Percentiles rank a stretch among this genome's conserved stretches.
phyloP scores from a whole-genome alignment of 2,888 invertebrate genomes.

The Drosophila infuscata region DNA sequence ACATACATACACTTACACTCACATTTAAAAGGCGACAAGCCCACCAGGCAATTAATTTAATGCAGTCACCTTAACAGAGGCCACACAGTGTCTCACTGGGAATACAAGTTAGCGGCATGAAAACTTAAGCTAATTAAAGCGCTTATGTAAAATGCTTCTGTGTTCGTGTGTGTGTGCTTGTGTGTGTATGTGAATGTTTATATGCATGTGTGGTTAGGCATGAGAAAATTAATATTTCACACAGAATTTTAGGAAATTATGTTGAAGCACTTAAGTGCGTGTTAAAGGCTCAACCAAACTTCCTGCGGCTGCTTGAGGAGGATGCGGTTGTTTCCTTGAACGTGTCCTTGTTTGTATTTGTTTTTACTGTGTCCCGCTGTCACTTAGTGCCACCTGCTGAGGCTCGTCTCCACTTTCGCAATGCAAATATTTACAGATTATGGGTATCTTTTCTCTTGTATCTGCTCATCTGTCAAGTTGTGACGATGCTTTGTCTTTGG shows the following conservation, averaged over 20 bases:
- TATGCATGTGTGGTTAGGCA: slow-evolving; percentile 1
- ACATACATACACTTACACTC: not conserved
- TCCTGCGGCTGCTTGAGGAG: slow-evolving; percentile 21
- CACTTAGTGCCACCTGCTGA: slow-evolving; percentile 16
- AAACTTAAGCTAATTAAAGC: slow-evolving; percentile 71
- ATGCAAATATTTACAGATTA: slow-evolving; percentile 63
- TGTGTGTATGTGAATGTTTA: not conserved
- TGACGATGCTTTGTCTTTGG: slow-evolving; percentile 28
- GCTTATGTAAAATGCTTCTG: slow-evolving; percentile 41
- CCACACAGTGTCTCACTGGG: slow-evolving; percentile 23
- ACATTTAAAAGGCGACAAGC: slow-evolving; percentile 7
- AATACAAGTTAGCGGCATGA: slow-evolving; percentile 47
- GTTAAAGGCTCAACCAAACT: slow-evolving; percentile 39
- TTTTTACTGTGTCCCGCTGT: slow-evolving; percentile 25
- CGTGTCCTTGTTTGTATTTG: slow-evolving; percentile 31
- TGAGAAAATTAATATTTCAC: slow-evolving; percentile 53
- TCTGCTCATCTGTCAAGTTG: slow-evolving; percentile 32
- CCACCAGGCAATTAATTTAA: slow-evolving; percentile 65
- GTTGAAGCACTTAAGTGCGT: slow-evolving; percentile 51
- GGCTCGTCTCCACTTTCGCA: slow-evolving; percentile 9
- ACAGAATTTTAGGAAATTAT: slow-evolving; percentile 52
- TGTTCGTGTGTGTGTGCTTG: not conserved
- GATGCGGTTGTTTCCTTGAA: slow-evolving; percentile 8
- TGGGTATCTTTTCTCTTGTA: slow-evolving; percentile 22
- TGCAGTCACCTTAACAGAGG: slow-evolving; percentile 54